These are phyloP conservation scores for Sylvietta virens DNA, from an alignment of 2,113 vertebrate species.

Conservation along the genomic window DNA sequence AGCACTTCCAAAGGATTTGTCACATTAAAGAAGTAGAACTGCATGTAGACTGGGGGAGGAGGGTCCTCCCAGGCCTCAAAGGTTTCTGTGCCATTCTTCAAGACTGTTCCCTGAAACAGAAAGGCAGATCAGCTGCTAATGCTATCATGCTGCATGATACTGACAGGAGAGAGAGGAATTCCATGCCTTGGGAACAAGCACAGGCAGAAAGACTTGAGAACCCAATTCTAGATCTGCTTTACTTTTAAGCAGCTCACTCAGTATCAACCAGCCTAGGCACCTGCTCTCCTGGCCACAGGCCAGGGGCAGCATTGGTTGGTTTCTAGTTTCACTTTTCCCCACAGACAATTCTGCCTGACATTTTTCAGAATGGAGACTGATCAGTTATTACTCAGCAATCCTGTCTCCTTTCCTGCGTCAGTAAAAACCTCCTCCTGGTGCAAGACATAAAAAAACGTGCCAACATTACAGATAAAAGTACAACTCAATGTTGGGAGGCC, in stretches of 20 bases:
- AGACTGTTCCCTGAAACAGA: constrained; percentile 78
- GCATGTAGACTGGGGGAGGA: constrained; percentile 86
- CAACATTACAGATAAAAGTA: not conserved
- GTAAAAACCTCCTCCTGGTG: not conserved
- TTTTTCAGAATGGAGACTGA: not conserved
- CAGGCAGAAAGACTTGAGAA: not conserved
- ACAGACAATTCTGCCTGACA: not conserved
- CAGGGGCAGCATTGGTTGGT: not conserved
- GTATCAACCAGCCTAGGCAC: not conserved
- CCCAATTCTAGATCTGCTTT: not conserved
- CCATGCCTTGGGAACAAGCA: not conserved
- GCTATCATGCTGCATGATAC: not conserved
- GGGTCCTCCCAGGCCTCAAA: constrained; percentile 89
- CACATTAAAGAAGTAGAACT: constrained; percentile 93
- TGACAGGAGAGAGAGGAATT: not conserved
- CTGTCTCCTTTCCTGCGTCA: not conserved
- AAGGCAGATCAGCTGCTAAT: not conserved
- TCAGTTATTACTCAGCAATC: not conserved
- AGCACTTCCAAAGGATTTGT: constrained; percentile 84
- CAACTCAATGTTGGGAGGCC: not conserved
- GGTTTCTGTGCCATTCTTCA: constrained; percentile 85
- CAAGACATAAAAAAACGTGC: rapidly evolving
- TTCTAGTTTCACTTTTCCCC: not conserved
- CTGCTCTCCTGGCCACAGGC: not conserved
- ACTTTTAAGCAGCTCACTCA: not conserved